Evolutionary conservation across 1,140 invertebrate species (phyloP).

Genomic region (Stenopsyche tienmushanensis): DNA sequence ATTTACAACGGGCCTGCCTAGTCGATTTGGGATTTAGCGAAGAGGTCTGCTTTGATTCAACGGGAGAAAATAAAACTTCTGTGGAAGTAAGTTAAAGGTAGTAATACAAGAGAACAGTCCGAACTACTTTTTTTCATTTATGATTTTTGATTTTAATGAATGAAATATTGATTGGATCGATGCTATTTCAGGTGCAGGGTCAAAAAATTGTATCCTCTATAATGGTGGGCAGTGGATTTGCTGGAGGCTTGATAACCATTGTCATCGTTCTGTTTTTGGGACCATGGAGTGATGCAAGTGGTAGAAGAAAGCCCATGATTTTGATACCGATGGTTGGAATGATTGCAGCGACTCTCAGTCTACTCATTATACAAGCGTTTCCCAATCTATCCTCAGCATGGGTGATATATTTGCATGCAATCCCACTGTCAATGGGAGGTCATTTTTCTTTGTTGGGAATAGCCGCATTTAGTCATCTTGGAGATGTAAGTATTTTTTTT

Average conservation of each 20-base stretch:
- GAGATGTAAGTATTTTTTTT: slow-evolving; percentile 38
- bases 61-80: slow-evolving; percentile 14
- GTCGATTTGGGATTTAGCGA: slow-evolving; percentile 32
- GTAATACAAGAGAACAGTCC: too few species aligned
- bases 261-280: slow-evolving; percentile 51
- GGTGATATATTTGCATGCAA: slow-evolving; percentile 49
- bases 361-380: slow-evolving; percentile 48
- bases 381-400: slow-evolving; percentile 48
- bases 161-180: too few species aligned
- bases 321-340: slow-evolving; percentile 51
- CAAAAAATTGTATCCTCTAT: slow-evolving; percentile 51
- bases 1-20: slow-evolving; percentile 33
- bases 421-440: slow-evolving; percentile 49
- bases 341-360: slow-evolving; percentile 48
- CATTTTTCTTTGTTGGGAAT: slow-evolving; percentile 24
- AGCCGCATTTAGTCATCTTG: slow-evolving; percentile 32
- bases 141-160: neutral
- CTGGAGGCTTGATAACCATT: slow-evolving; percentile 49
- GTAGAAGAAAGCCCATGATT: slow-evolving; percentile 51
- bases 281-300: slow-evolving; percentile 55
- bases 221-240: slow-evolving; percentile 51
- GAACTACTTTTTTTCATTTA: neutral
- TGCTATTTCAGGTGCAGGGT: slow-evolving; percentile 51
- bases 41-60: slow-evolving; percentile 28
- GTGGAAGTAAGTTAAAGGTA: slow-evolving; percentile 37